Evolutionary conservation across 2,113 vertebrate genomes (phyloP).

Genomic region (Ptychochromis oligacanthus): DNA sequence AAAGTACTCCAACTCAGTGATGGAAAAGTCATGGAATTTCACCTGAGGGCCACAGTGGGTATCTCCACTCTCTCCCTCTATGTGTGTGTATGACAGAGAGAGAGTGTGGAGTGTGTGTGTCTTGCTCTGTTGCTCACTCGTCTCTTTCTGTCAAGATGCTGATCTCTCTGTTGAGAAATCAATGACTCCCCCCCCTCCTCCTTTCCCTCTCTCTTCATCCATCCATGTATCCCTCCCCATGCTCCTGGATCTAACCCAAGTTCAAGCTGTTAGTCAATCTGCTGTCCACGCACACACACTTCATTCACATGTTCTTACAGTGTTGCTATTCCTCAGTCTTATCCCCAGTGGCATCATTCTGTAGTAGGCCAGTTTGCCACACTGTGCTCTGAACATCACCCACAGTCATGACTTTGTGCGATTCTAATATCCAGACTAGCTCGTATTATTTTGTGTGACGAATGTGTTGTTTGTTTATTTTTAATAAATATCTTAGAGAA

Average conservation of each 20-base stretch:
- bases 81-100: slow-evolving; percentile 1
- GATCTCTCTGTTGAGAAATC: slow-evolving; percentile 78
- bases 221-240: slow-evolving; percentile 70
- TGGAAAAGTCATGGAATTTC: slow-evolving; percentile 47
- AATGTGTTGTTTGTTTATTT: not conserved
- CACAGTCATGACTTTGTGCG: not conserved
- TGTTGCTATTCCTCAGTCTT: slow-evolving; percentile 27
- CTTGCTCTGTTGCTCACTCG: slow-evolving; percentile 50
- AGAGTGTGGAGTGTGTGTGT: not conserved
- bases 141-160: slow-evolving; percentile 72
- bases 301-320: slow-evolving; percentile 51
- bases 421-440: not conserved
- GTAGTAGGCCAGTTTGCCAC: slow-evolving; percentile 7
- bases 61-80: not conserved
- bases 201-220: slow-evolving; percentile 51
- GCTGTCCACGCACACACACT: slow-evolving; percentile 52
- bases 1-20: not conserved
- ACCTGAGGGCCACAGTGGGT: slow-evolving; percentile 41
- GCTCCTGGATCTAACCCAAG: slow-evolving; percentile 71
- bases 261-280: slow-evolving; percentile 81
- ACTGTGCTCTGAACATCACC: slow-evolving; percentile 10
- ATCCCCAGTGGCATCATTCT: slow-evolving; percentile 24
- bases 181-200: slow-evolving; percentile 41
- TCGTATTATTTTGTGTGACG: not conserved
- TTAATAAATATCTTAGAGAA: not conserved